These are phyloP conservation scores for Paragorgia papillata DNA, from an alignment of 92 coral and sea anemone genomes.

Conservation along the genomic window DNA sequence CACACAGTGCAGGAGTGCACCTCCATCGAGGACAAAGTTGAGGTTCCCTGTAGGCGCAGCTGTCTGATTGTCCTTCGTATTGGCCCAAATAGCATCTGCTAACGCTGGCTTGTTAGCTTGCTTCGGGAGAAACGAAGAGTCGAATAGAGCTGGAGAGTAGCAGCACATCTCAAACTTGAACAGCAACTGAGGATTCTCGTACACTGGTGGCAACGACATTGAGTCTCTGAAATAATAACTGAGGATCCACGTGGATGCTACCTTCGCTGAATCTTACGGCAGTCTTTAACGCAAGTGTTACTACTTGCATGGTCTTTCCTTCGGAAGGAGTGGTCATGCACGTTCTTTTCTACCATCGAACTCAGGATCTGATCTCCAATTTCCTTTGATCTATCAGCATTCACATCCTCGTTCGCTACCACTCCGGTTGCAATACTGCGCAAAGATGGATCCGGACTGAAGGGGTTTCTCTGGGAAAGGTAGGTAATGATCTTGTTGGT, in stretches of 20 bases:
- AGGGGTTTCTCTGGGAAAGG: slow-evolving; percentile 53
- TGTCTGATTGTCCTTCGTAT: slow-evolving; percentile 11
- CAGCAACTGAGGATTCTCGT: slow-evolving; percentile 35
- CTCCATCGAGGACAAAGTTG: slow-evolving; percentile 56
- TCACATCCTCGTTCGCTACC: slow-evolving; percentile 45
- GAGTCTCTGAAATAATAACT: slow-evolving; percentile 60
- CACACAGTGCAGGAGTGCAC: slow-evolving; percentile 55
- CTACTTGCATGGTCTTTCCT: slow-evolving; percentile 48
- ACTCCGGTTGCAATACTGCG: slow-evolving; percentile 55
- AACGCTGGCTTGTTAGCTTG: slow-evolving; percentile 62
- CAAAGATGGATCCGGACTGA: slow-evolving; percentile 30
- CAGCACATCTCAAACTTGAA: slow-evolving; percentile 59
- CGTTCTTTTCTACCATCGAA: slow-evolving; percentile 42
- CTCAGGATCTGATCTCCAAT: slow-evolving; percentile 32
- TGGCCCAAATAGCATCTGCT: slow-evolving; percentile 60
- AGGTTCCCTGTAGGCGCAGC: neutral
- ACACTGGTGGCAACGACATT: slow-evolving; percentile 50
- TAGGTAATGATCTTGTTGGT: slow-evolving; percentile 19
- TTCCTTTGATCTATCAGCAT: slow-evolving; percentile 42
- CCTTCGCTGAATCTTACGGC: slow-evolving; percentile 57
- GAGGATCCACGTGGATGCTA: slow-evolving; percentile 57
- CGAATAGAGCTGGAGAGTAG: slow-evolving; percentile 63
- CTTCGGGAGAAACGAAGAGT: slow-evolving; percentile 52
- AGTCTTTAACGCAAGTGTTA: slow-evolving; percentile 55
- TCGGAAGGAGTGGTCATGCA: slow-evolving; percentile 34